Evolutionary conservation across 2,888 invertebrate species (phyloP), one percentile per base, ranked within the genome.

Genomic region (Tanaodytes sp.): DNA sequence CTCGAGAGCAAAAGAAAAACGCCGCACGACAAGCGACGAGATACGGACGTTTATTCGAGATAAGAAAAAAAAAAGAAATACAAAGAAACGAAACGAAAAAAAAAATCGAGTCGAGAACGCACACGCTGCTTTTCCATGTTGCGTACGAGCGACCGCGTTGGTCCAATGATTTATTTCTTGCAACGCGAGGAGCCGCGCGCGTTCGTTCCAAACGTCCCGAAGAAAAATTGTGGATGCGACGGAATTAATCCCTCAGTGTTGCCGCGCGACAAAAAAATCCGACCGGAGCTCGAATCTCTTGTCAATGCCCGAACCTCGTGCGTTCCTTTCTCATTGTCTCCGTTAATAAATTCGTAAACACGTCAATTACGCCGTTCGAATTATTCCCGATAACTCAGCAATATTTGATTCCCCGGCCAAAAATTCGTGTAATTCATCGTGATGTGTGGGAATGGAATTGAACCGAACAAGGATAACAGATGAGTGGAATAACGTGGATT

Each of bases 31-130:
- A 55, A 33, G 52, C 51, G 63, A 52, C 55, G 45, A 72, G 69
- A 68, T 69, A 66, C 55, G 66, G 54, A 55, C 63, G 63, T 72
- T 72, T 72, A 63, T 66, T 61, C 51, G 62, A 70, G 70, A 72
- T 70, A 72, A 69, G 70, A 70, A 65, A 64, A 70, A n/a, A n/a
- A 58, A 4, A 9, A 27, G 27, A 27, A 6, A 27, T 9, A 9
- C 5, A 27, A 4, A 9, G 4, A 6, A 6, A 27, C 9, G 4
- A 4, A 9, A 27, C 5, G 9, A 6, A 27, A 27, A 9, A 27
- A 27, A 27, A 27, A 33, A 52, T 58, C 40, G 48, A 62, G 57
- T 30, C 48, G 42, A 48, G 58, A 61, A 59, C 69, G 58, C 59
- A 55, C 66, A 67, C 66, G 59, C 55, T 61, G 66, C 61, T 62